Evolutionary conservation across 2,113 vertebrate species (phyloP), one percentile per base, ranked within the genome.

Genomic region (Seriola dumerili): DNA sequence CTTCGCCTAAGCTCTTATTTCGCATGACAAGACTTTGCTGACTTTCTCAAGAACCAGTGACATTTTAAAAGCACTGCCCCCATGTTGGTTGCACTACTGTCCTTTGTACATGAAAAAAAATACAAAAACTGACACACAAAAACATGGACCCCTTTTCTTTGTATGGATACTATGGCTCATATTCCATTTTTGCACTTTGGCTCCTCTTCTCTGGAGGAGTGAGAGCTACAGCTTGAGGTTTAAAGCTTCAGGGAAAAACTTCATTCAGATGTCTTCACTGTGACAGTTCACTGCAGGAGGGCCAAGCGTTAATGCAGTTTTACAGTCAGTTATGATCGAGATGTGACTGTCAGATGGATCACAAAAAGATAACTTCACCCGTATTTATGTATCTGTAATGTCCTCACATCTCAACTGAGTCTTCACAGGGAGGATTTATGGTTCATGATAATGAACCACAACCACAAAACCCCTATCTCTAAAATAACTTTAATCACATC

Each of bases 21-120:
- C 91, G 91, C 92, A 93, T 93, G 92, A 91, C 89, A 81, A 91
- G 76, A 90, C 88, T 91, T 86, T 89, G 89, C 81, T 84, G 83
- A 87, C 78, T 90, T 91, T 86, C 84, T 81, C 42, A 17, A 73
- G 85, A 81, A 89, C 57, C 66, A 14, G 85, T 91, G 88, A 92
- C 85, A 91, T 88, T 91, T 91, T 91, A 92, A 93, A 93, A 94
- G 90, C 89, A 16, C 77, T 12, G 42, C 23, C 32, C 32, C 63
- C 32, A n/a, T 29, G 50, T 84, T 73, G 55, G 77, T 73, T 73
- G 72, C 65, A 34, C 68, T 34, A 17, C 63, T 73, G 23, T 72
- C 72, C 25, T 32, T 74, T 70, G 55, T 77, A 29, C 68, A 44
- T 54, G 44, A 14, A 70, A 46, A 58, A 61, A 75, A 36, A 32